phyloP scores from a whole-genome alignment of 2,888 invertebrate genomes.

The Monoplex corrugatus region DNA sequence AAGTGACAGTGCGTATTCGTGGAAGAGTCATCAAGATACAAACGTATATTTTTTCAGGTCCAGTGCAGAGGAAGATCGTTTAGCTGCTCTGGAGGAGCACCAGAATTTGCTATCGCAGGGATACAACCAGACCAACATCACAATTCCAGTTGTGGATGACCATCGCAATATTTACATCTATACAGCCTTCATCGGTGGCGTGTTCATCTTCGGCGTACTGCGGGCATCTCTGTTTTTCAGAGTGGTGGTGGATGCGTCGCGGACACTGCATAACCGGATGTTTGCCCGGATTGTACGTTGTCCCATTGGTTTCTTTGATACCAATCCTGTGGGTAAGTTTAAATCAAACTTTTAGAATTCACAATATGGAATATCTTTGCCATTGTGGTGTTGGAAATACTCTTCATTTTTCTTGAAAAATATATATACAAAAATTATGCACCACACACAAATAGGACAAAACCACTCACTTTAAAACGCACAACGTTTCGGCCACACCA shows the following conservation, averaged over 20 bases:
- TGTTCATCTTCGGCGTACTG: slow-evolving; percentile 85
- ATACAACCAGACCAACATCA: slow-evolving; percentile 69
- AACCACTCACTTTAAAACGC: too few species aligned
- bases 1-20: neutral
- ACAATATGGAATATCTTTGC: too few species aligned
- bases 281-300: slow-evolving; percentile 90
- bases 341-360: too few species aligned
- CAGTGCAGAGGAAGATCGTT: slow-evolving; percentile 69
- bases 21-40: too few species aligned
- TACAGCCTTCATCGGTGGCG: slow-evolving; percentile 78
- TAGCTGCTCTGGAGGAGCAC: slow-evolving; percentile 62
- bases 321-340: slow-evolving; percentile 89
- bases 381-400: too few species aligned
- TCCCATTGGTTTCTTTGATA: slow-evolving; percentile 93
- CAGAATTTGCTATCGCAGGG: slow-evolving; percentile 50
- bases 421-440: too few species aligned
- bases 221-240: slow-evolving; percentile 88
- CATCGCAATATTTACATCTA: slow-evolving; percentile 79
- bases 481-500: too few species aligned
- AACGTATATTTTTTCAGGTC: slow-evolving; percentile 76
- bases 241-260: slow-evolving; percentile 87
- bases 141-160: slow-evolving; percentile 73
- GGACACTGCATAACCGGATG: slow-evolving; percentile 91
- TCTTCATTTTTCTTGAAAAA: too few species aligned
- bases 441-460: too few species aligned